Percentiles rank a stretch among this genome's conserved stretches.
phyloP scores from a whole-genome alignment of 2,888 invertebrate genomes.

The Volucella zonaria region DNA sequence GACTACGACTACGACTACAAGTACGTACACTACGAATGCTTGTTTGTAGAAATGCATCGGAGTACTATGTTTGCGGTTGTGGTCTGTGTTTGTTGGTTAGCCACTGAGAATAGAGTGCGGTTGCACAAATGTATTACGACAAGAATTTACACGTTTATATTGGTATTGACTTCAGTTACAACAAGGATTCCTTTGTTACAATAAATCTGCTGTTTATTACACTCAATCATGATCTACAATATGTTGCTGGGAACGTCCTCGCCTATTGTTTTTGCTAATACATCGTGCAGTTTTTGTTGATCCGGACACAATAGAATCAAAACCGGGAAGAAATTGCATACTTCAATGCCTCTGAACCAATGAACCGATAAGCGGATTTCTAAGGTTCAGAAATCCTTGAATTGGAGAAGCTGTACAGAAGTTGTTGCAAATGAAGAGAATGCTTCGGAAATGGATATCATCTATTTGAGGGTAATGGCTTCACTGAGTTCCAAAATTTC shows the following conservation, averaged over 20 bases:
- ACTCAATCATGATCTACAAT: no score
- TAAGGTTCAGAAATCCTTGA: background rate
- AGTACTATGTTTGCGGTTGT: slow-evolving; percentile 18
- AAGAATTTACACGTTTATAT: no score
- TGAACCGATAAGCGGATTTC: slow-evolving; percentile 14
- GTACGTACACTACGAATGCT: no score
- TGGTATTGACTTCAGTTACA: no score
- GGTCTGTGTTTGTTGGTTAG: background rate
- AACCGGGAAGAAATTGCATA: background rate
- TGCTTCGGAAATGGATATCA: background rate
- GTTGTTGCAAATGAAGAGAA: background rate
- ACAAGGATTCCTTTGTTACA: no score
- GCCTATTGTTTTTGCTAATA: background rate
- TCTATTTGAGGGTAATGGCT: background rate
- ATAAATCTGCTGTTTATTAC: no score
- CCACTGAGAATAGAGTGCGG: background rate
- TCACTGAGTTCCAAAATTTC: no score
- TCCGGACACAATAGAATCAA: background rate
- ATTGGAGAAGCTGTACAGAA: background rate
- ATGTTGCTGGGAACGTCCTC: no score
- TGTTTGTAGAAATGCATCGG: background rate
- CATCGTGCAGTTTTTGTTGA: slow-evolving; percentile 5
- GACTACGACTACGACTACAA: no score
- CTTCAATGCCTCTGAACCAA: background rate
- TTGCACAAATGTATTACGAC: no score